Evolutionary conservation across 2,888 invertebrate species (phyloP), one percentile per base, ranked within the genome.

Genomic region (Lasioglossum oenotherae): DNA sequence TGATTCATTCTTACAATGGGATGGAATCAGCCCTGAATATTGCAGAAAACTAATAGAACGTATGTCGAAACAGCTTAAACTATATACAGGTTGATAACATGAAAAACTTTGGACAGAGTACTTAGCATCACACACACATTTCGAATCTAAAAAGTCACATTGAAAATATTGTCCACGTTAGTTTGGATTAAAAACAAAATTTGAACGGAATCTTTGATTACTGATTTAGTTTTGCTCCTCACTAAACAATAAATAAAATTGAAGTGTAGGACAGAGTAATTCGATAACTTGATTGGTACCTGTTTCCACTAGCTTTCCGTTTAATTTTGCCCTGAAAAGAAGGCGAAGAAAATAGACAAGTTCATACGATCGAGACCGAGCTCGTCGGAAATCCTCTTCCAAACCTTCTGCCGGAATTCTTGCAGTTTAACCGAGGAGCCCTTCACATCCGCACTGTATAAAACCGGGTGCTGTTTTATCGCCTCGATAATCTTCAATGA

Each of bases 351-450:
- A 74, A n/a, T 46, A 78, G 78, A 78, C 6, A 4, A 64, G 10
- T 64, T 77, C 93, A 90, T 92, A 95, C 95, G 90, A 89, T 95
- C 95, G 1, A 95, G 82, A 64, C 93, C 93, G 10, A 95, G 89
- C 53, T 95, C 94, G 78, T 94, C 93, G 0, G 95, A 93, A 80
- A 95, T 94, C 76, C 92, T 90, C 84, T 94, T 93, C 95, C 95
- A 95, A 46, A 95, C 94, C 91, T 95, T 95, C 84, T 95, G 95
- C 31, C 94, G 88, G 75, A 95, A 95, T 84, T 95, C 95, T 76
- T 94, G 94, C 12, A 95, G 75, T 76, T 94, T 95, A 2, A 94
- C 82, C 1, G 93, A 87, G 14, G 91, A 90, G 2, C 94, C 94
- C 78, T 93, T 95, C 4, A 95, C 93, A 79, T 95, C 95, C 10